Percentiles rank a stretch among this genome's conserved stretches.
Evolutionary conservation across 2,797 vertebrate genomes (phyloP).

Genomic region (Pteropus rufus): DNA sequence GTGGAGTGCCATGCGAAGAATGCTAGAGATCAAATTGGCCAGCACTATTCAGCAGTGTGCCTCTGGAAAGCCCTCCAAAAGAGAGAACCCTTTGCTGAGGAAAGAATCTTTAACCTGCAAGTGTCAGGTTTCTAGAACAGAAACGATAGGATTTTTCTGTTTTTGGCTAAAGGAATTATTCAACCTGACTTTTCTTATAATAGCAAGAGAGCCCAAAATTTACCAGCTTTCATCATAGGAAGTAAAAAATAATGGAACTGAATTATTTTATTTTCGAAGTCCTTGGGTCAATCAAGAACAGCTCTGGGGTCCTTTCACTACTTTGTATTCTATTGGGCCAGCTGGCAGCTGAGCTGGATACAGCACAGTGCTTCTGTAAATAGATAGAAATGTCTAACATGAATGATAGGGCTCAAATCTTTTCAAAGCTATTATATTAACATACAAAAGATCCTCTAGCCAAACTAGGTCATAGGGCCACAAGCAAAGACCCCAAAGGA

Average conservation of each 20-base stretch:
- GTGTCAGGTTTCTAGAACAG: conserved; percentile 45
- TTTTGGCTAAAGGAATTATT: conserved; percentile 64
- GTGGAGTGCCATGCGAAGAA: neutral
- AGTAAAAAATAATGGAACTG: conserved; percentile 77
- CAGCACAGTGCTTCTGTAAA: neutral
- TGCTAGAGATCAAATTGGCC: neutral
- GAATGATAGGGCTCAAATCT: neutral
- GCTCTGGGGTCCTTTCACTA: conserved; percentile 64
- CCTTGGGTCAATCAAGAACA: conserved; percentile 70
- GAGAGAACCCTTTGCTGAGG: neutral
- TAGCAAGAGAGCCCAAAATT: conserved; percentile 55
- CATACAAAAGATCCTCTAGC: neutral
- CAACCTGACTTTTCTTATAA: conserved; percentile 71
- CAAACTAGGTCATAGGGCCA: neutral
- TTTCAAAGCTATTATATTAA: conserved; percentile 46
- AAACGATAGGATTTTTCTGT: conserved; percentile 60
- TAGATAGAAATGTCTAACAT: neutral
- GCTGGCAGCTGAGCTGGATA: neutral
- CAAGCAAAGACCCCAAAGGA: neutral
- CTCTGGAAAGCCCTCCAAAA: neutral
- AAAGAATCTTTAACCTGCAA: conserved; percentile 38
- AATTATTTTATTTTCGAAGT: conserved; percentile 69
- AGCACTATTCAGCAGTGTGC: neutral
- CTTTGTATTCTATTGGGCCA: conserved; percentile 32
- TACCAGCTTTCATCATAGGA: conserved; percentile 74